Evolutionary conservation across 2,888 invertebrate species (phyloP), one percentile per base, ranked within the genome.

Genomic region (Diarsia mendica): DNA sequence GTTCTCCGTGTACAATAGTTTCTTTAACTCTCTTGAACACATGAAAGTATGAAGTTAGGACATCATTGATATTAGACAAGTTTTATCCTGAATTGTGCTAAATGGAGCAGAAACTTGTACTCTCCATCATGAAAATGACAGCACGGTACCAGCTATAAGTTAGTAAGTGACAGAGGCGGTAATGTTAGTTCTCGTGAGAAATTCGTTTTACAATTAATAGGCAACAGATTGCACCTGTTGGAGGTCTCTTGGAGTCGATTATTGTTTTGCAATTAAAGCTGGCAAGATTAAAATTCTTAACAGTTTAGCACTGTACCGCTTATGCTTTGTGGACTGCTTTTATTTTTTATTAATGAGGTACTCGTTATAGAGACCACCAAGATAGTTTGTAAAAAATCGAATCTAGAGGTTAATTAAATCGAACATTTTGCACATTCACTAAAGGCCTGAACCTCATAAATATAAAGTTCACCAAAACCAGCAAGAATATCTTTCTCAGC

Each of bases 1-100:
- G 33, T 68, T 77, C 53, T 49, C 33, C 18, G 33, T 33, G 46
- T 18, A 13, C 28, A 49, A 63, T 66, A 61, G 53, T 81, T 77
- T 48, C 39, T 39, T n/a, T 65, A 20, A 11, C 49, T 44, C 15
- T 79, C 23, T 55, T 53, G n/a, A 53, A n/a, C 23, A 58, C 63
- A 13, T 13, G 28, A 49, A 49, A 79, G 10, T 6, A 28, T 55
- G 23, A n/a, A n/a, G 6, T 64, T 46, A 69, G 2, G n/a, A 13
- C 44, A 44, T 13, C 13, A 13, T 13, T 44, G 13, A 8, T 63
- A 9, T 63, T 9, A 3, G 3, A 2, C n/a, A 63, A 63, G n/a
- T n/a, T 6, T n/a, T 63, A 63, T n/a, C 44, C 63, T 13, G 63
- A 63, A 63, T 15, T 44, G 8, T 44, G n/a, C 15, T 11, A 15